These are phyloP conservation scores for Ascaphus truei DNA, from an alignment of 2,113 vertebrate species.

Conservation along the genomic window DNA sequence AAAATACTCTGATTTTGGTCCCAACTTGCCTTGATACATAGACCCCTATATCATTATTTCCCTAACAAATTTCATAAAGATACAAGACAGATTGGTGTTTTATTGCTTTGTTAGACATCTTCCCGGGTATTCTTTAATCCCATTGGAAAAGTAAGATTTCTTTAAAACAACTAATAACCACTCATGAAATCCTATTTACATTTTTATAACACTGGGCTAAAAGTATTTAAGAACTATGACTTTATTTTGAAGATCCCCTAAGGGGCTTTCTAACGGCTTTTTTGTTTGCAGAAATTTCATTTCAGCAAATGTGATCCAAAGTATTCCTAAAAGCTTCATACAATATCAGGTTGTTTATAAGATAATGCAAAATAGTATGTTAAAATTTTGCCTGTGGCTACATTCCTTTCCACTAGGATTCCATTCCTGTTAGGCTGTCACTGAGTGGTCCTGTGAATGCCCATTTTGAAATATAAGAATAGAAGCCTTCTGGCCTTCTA, in stretches of 20 bases:
- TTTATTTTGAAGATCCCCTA: neutral
- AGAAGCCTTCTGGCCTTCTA: neutral
- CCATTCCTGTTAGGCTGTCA: constrained; percentile 16
- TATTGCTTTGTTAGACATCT: neutral
- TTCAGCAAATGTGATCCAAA: neutral
- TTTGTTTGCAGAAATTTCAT: neutral
- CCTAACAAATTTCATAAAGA: neutral
- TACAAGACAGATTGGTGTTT: neutral
- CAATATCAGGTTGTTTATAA: neutral
- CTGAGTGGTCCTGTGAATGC: neutral
- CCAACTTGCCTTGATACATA: too few species aligned
- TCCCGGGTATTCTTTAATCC: neutral
- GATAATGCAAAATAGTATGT: neutral
- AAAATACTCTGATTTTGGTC: too few species aligned
- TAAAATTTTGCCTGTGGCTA: constrained; percentile 3
- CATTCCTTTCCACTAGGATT: neutral
- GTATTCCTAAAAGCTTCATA: neutral
- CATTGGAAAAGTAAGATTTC: neutral
- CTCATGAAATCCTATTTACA: neutral
- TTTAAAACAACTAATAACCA: neutral
- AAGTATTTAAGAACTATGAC: neutral
- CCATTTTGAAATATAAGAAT: constrained; percentile 1
- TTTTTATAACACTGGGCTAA: neutral
- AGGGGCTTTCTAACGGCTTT: neutral
- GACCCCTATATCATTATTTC: too few species aligned